Conservation (phyloP, 2,888 invertebrate species). For the Ophion costatus region DNA sequence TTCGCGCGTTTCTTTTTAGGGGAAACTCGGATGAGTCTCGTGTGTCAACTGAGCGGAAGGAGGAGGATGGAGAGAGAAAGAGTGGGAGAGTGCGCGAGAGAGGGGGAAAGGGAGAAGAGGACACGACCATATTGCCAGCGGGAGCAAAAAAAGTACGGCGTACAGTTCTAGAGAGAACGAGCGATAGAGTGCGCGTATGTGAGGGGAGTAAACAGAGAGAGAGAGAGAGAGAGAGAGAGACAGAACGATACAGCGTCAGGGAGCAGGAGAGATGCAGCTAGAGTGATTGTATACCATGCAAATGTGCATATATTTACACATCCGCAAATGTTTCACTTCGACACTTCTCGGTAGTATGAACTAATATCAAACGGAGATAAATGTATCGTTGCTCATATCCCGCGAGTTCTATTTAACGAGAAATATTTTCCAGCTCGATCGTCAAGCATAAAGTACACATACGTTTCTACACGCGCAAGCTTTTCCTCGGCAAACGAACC, state of each 20-base stretch:
- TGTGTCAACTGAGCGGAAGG: conserved; percentile 57
- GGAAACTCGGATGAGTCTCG: conserved; percentile 55
- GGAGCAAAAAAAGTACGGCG: conserved; percentile 9
- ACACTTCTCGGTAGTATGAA: conserved; percentile 51
- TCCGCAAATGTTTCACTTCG: conserved; percentile 49
- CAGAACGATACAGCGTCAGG: neutral
- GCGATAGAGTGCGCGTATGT: neutral
- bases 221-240: conserved; percentile 12
- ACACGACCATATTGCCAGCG: conserved; percentile 14
- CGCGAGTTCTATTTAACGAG: conserved; percentile 54
- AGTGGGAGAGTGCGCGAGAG: too few relatives aligned
- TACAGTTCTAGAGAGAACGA: conserved; percentile 14
- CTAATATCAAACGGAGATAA: conserved; percentile 42
- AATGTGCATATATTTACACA: conserved; percentile 45
- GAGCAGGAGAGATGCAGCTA: conserved; percentile 15
- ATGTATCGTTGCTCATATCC: conserved; percentile 26
- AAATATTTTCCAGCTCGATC: conserved; percentile 44
- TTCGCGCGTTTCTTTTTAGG: too few relatives aligned
- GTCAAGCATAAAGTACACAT: too few relatives aligned
- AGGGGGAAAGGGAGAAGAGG: neutral
- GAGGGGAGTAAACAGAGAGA: neutral
- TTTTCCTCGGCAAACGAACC: too few relatives aligned
- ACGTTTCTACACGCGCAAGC: too few relatives aligned
- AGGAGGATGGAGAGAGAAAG: neutral
- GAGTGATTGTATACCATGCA: conserved; percentile 58